Base-by-base conservation (phyloP, 2,797 vertebrate species). In the Darevskia mixta region DNA sequence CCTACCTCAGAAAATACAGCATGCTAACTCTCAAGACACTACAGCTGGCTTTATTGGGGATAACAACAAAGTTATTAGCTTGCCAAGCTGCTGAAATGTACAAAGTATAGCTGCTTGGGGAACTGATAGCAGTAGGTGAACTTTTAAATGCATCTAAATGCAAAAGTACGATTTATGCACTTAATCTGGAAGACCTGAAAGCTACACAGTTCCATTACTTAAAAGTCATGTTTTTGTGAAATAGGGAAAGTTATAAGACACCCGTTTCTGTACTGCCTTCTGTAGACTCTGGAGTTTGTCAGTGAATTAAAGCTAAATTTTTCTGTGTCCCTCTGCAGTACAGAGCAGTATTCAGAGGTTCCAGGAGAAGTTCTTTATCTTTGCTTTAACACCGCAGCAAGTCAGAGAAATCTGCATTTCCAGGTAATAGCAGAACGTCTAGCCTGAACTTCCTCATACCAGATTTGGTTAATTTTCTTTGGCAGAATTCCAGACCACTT, bases 361-460 rank as follows among this genome's bases (percentile, higher is more conserved):
- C 95, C 98, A 99, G 93, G 99, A 99, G 95, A 99, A 99, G 94
- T 99, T 98, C 96, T 99, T 99, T 90, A 98, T 99, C 95, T 99
- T 99, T 96, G 99, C 99, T 87, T 95, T 99, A 97, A 99, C 99
- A 55, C 99, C 99, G 87, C 99, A 99, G 88, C 99, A 99, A 96
- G 99, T 99, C 95, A 97, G 98, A 96, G 99, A 99, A 96, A 98
- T 99, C 91, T 99, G 98, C 97, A 99, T 99, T 96, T 99, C 99
- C 94, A 98, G 99, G 99, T 99, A 97, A 96, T 97, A 93, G 76
- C 18, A 87, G 55, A 90, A 83, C 78, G 58, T 88, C 72, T 81
- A 82, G 20, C 18, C 43, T 18, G 25, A 38, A 71, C 79, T 85
- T 80, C 27, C n/a, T 84, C 25, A 49, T 23, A 2, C 11, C 27